A percentile compares a stretch with the other conserved stretches of the same genome.
These are phyloP conservation scores for Aviceda subcristata DNA, from an alignment of 2,113 vertebrate genomes.

Conservation along the genomic window DNA sequence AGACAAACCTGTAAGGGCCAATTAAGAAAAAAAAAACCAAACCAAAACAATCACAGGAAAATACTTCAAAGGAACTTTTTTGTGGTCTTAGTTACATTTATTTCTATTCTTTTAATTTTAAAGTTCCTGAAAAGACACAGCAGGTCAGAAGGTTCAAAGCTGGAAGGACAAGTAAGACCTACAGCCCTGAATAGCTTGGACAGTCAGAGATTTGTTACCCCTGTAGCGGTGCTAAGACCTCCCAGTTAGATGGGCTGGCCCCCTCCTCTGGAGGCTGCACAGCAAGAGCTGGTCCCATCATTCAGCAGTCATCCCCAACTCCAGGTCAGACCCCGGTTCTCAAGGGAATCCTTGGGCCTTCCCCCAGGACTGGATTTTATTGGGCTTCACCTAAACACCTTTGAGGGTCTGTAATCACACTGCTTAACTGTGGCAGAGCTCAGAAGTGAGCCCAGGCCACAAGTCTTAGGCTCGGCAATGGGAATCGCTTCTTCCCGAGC, in stretches of 20 bases:
- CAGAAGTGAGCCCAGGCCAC: background rate
- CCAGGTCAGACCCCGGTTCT: background rate
- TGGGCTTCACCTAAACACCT: background rate
- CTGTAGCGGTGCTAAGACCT: background rate
- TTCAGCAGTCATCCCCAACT: background rate
- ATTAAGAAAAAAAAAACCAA: background rate
- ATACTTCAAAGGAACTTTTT: conserved; percentile 13
- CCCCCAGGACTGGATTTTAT: background rate
- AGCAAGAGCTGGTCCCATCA: background rate
- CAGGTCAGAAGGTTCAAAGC: conserved; percentile 15
- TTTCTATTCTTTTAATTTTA: background rate
- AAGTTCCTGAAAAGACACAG: conserved; percentile 14
- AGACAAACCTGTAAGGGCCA: conserved; percentile 14
- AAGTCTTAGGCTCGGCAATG: background rate
- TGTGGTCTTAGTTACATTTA: background rate
- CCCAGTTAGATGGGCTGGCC: background rate
- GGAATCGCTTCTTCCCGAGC: background rate
- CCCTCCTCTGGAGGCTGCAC: background rate
- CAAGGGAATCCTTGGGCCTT: background rate
- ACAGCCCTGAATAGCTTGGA: background rate
- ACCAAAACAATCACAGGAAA: background rate
- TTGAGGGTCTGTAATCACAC: background rate
- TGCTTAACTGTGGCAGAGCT: background rate
- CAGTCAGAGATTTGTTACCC: background rate
- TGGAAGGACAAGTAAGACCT: background rate